Evolutionary conservation across 2,797 vertebrate species (phyloP).

Genomic region (Neostethus bicornis): DNA sequence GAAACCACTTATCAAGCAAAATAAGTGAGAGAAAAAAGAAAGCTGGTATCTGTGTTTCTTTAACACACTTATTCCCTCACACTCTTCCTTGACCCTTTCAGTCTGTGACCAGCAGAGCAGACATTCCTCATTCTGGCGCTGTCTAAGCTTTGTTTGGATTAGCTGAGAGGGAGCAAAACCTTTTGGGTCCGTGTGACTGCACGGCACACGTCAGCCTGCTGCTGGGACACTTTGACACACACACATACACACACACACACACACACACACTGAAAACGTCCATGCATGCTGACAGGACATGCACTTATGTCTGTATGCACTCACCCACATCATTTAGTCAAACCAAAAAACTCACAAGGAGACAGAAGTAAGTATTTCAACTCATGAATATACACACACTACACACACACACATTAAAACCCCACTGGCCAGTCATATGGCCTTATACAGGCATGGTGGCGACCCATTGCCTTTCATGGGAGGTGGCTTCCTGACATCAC

Average conservation of each 20-base stretch:
- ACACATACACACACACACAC: slow-evolving; percentile 42
- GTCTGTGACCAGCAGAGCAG: slow-evolving; percentile 67
- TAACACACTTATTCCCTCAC: slow-evolving; percentile 13
- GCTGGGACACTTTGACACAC: slow-evolving; percentile 55
- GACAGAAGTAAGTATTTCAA: slow-evolving; percentile 31
- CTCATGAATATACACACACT: slow-evolving; percentile 12
- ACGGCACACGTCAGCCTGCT: slow-evolving; percentile 74
- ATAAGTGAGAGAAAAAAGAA: neutral
- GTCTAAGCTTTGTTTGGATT: slow-evolving; percentile 83
- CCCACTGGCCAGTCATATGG: slow-evolving; percentile 58
- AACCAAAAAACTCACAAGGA: slow-evolving; percentile 17
- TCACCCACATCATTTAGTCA: slow-evolving; percentile 13
- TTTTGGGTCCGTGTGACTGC: slow-evolving; percentile 64
- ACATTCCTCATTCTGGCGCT: slow-evolving; percentile 73
- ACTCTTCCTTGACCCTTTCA: slow-evolving; percentile 55
- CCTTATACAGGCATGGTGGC: slow-evolving; percentile 83
- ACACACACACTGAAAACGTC: no score
- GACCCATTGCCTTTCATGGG: slow-evolving; percentile 82
- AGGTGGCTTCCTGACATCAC: slow-evolving; percentile 70
- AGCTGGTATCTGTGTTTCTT: slow-evolving; percentile 3
- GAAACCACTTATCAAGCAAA: neutral
- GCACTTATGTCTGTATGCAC: slow-evolving; percentile 4
- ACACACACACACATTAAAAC: slow-evolving; percentile 31
- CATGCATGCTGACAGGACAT: slow-evolving; percentile 19
- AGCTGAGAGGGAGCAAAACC: slow-evolving; percentile 78